Conservation (phyloP, 2,888 invertebrate species). For the Synergus umbraculus region DNA sequence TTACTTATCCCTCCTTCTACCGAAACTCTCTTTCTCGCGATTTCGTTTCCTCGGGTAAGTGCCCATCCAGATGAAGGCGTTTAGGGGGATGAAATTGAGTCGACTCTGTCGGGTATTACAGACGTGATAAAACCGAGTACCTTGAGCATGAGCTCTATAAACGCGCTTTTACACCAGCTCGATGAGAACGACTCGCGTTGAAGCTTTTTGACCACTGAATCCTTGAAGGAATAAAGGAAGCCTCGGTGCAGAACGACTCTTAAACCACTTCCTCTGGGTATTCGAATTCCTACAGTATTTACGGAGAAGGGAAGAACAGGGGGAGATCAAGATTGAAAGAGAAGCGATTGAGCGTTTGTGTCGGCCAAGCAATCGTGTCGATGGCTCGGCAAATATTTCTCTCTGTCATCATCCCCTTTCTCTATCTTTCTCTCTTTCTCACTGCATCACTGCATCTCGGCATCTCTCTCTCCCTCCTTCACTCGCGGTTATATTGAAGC, state of each 20-base stretch:
- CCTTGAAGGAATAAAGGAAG: background rate
- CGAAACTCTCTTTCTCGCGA: background rate
- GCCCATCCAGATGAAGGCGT: constrained; percentile 36
- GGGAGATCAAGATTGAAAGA: constrained; percentile 47
- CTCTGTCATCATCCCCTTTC: constrained; percentile 51
- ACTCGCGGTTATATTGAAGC: constrained; percentile 34
- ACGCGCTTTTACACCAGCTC: background rate
- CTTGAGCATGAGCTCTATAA: background rate
- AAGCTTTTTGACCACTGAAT: background rate
- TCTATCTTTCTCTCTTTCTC: constrained; percentile 23
- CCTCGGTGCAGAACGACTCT: constrained; percentile 29
- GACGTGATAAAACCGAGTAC: constrained; percentile 24
- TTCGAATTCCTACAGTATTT: constrained; percentile 44
- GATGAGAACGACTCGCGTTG: constrained; percentile 20
- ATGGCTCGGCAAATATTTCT: constrained; percentile 72
- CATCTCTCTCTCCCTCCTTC: constrained; percentile 43
- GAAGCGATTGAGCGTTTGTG: constrained; percentile 65
- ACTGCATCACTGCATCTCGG: background rate
- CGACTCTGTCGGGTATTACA: constrained; percentile 16
- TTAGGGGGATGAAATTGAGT: constrained; percentile 35
- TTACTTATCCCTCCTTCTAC: constrained; percentile 29
- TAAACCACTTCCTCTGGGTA: constrained; percentile 44
- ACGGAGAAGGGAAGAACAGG: constrained; percentile 11
- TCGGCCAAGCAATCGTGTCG: constrained; percentile 69
- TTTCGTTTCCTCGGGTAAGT: constrained; percentile 43